Conservation (phyloP, 2,113 vertebrate species). For the Bambusicola thoracicus region DNA sequence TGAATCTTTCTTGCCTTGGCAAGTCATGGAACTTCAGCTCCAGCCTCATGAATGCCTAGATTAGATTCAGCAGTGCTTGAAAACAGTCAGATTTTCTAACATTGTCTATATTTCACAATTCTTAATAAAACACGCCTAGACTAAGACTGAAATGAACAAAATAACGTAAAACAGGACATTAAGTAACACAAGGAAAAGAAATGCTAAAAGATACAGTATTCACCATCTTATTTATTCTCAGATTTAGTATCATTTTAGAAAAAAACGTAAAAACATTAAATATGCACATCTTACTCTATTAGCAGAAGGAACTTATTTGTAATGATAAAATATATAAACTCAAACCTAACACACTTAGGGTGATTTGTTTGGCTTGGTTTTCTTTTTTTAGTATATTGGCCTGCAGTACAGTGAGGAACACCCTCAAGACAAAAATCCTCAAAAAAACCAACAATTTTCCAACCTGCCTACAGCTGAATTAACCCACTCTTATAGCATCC, state of each 20-base stretch:
- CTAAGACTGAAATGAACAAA: background rate
- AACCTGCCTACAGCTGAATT: background rate
- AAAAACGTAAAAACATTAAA: background rate
- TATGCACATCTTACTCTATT: background rate
- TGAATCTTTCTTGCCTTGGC: slow-evolving; percentile 8
- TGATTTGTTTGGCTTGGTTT: background rate
- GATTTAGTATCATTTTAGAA: background rate
- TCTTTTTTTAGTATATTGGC: background rate
- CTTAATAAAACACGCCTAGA: background rate
- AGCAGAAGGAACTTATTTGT: background rate
- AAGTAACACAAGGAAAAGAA: background rate
- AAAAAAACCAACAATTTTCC: background rate
- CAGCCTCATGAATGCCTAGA: background rate
- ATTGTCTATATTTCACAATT: background rate
- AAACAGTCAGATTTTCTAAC: background rate
- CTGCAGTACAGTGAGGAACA: background rate
- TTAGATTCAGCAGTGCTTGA: background rate
- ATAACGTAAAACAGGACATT: background rate
- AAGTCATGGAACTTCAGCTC: slow-evolving; percentile 2
- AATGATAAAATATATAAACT: background rate
- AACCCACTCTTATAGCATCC: background rate
- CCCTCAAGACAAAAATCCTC: background rate
- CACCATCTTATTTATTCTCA: background rate
- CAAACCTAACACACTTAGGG: background rate
- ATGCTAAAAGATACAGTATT: background rate